Evolutionary conservation across 2,113 vertebrate species (phyloP), one percentile per base, ranked within the genome.

Genomic region (Parus major): DNA sequence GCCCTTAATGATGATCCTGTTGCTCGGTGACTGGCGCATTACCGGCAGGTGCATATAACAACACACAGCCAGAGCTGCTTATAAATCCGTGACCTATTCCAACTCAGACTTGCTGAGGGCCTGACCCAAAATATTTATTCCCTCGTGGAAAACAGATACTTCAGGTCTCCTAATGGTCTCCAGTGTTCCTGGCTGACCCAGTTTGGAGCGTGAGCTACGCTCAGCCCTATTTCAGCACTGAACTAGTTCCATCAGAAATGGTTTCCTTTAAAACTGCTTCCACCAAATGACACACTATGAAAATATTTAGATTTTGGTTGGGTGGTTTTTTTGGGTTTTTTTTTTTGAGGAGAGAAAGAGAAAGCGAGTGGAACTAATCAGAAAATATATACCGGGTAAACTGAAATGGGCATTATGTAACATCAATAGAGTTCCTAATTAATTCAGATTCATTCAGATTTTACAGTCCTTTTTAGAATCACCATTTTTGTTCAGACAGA

Each of bases 201-300:
- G 80, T 97, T 98, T 96, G 90, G 69, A 75, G 61, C 3, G 5
- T n/a, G 81, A 92, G 88, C 92, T 79, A 53, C 92, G 71, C 89
- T 88, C 72, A 95, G 91, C 59, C 65, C 59, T 57, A 15, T 94
- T 94, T 91, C 91, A 91, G 86, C 13, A 12, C 41, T 90, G 78
- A 95, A 92, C 78, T 87, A 92, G 88, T 94, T 97, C 96, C 85
- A 88, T 96, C 83, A 94, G 60, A 96, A 97, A 93, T 61, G 78
- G 88, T 75, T 96, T 94, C 91, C 60, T 91, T 71, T 71, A 94
- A 86, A 88, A 73, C 49, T 63, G 44, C 82, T 94, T 86, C 84
- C 85, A 56, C 77, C 29, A 33, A 91, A 85, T 64, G 42, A 86
- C 84, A 64, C 7, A 27, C 41, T 92, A 82, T 41, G 72, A 96